phyloP scores from a whole-genome alignment of 2,888 invertebrate species.

The Loripinus fragilis region DNA sequence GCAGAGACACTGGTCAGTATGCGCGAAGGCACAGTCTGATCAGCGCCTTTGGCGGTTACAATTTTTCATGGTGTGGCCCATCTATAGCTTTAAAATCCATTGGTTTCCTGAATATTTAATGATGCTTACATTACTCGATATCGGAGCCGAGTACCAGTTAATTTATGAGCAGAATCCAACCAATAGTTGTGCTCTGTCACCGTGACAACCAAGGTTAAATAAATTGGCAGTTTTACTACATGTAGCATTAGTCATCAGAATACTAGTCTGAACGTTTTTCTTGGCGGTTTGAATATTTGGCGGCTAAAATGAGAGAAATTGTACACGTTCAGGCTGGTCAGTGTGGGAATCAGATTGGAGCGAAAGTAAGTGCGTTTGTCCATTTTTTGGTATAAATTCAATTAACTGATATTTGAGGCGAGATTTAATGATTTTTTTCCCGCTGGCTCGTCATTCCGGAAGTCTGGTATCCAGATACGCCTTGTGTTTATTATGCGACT shows the following conservation, averaged over 20 bases:
- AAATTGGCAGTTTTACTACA: neutral
- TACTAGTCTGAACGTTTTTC: neutral
- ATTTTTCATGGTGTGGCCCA: too few species aligned
- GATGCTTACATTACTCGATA: too few species aligned
- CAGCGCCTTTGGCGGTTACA: too few species aligned
- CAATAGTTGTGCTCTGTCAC: neutral
- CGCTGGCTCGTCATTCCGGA: too few species aligned
- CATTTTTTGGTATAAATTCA: too few species aligned
- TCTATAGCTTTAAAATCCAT: too few species aligned
- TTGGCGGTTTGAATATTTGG: neutral
- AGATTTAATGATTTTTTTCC: too few species aligned
- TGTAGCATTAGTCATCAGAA: neutral
- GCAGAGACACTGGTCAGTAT: neutral
- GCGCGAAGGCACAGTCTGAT: too few species aligned
- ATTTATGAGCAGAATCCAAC: slow-evolving; percentile 6
- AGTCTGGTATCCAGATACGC: too few species aligned
- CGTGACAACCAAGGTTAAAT: slow-evolving; percentile 14
- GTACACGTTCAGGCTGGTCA: slow-evolving; percentile 6
- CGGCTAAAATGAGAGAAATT: neutral
- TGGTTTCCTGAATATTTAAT: too few species aligned
- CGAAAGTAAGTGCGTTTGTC: slow-evolving; percentile 4
- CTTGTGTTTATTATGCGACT: too few species aligned
- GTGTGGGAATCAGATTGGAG: slow-evolving; percentile 8
- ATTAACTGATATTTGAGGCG: too few species aligned
- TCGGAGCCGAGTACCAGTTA: neutral